Conservation (phyloP, 2,888 invertebrate genomes). For the Flexamia atlantica region DNA sequence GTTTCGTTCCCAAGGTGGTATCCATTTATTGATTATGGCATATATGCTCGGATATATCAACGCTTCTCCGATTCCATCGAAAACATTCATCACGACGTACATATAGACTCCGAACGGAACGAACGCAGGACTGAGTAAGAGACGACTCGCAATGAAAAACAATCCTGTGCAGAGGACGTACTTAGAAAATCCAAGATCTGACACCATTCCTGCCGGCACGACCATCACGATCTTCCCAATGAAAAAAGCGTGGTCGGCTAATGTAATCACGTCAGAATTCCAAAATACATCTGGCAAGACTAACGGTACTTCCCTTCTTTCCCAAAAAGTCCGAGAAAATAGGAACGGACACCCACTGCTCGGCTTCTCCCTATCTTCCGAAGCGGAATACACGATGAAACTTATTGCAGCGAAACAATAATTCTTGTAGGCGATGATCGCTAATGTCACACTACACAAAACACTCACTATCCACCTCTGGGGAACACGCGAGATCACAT, state of each 20-base stretch:
- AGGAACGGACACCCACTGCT: neutral
- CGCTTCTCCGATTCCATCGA: neutral
- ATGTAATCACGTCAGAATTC: neutral
- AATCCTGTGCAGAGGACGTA: too few relatives aligned
- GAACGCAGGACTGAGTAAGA: neutral
- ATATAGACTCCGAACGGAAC: neutral
- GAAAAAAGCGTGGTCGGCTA: neutral
- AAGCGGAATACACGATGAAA: neutral
- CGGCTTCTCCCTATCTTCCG: too few relatives aligned
- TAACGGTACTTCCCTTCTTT: neutral
- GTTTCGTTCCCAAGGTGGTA: neutral
- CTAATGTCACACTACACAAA: neutral
- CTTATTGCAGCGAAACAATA: neutral
- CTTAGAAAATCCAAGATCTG: neutral
- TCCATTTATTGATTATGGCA: neutral
- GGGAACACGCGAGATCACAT: neutral
- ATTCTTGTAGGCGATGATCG: neutral
- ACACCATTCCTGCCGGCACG: neutral
- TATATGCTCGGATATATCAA: neutral
- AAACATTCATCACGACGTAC: neutral
- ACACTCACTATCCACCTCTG: conserved; percentile 4
- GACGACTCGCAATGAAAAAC: too few relatives aligned
- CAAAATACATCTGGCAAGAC: neutral
- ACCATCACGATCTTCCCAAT: neutral
- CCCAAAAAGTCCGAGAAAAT: neutral